A percentile compares a stretch with the other conserved stretches of the same genome.
Conservation (phyloP, 2,797 vertebrate genomes). For the Phylloscopus collybita region DNA sequence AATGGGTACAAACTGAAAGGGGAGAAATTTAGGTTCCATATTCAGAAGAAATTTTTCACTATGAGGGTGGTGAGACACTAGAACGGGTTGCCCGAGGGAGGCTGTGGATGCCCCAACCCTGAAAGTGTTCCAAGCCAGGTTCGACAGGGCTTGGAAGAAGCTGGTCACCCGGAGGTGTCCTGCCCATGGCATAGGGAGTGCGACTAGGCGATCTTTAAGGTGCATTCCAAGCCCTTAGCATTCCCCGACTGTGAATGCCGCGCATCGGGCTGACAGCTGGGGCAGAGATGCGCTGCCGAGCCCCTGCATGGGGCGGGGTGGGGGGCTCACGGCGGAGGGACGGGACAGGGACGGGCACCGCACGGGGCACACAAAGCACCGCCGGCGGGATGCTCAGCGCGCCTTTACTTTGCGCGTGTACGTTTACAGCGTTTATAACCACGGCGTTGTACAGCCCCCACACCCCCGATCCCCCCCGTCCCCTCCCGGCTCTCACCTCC, state of each 20-base stretch:
- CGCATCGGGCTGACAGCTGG: neutral
- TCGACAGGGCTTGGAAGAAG: neutral
- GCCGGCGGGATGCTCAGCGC: neutral
- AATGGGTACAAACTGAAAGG: neutral
- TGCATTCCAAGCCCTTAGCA: neutral
- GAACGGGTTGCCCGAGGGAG: neutral
- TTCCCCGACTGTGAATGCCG: accelerated
- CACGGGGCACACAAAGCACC: neutral
- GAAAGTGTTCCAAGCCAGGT: neutral
- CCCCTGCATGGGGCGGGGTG: neutral
- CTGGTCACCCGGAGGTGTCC: neutral
- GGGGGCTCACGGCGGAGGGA: neutral
- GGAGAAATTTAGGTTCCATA: too few relatives aligned
- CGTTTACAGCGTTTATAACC: accelerated
- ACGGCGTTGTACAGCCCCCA: neutral
- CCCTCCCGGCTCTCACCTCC: constrained; percentile 3
- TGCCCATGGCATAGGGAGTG: accelerated
- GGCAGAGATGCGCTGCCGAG: neutral
- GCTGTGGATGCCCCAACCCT: neutral
- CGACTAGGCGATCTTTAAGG: too few relatives aligned
- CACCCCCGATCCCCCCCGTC: neutral
- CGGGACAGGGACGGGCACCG: neutral
- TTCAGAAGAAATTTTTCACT: neutral
- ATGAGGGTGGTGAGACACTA: too few relatives aligned
- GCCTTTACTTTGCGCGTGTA: neutral